Conservation (phyloP, 2,888 invertebrate genomes). For the Andrena haemorrhoa region DNA sequence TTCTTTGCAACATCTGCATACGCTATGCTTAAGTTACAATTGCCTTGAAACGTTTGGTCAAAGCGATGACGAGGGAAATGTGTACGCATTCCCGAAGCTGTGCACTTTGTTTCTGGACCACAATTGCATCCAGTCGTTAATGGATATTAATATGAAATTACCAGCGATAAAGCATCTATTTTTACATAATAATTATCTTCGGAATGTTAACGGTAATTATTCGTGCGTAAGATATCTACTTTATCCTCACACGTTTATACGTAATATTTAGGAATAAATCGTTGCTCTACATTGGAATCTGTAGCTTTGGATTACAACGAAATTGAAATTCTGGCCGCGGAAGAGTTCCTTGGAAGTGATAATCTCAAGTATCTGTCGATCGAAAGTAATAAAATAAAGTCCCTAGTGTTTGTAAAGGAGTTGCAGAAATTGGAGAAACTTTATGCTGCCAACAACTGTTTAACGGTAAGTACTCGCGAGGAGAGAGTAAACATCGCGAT, state of each 20-base stretch:
- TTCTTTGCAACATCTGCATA: constrained; percentile 63
- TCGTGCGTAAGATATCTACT: too few species aligned
- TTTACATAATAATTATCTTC: constrained; percentile 67
- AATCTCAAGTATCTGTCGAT: constrained; percentile 65
- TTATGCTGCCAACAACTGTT: constrained; percentile 70
- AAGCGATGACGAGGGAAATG: not conserved
- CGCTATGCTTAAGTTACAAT: constrained; percentile 71
- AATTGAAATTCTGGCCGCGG: constrained; percentile 54
- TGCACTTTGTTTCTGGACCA: constrained; percentile 69
- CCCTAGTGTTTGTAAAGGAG: constrained; percentile 58
- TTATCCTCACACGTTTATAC: not conserved
- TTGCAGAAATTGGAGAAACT: constrained; percentile 63
- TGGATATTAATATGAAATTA: constrained; percentile 49
- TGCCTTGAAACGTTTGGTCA: constrained; percentile 53
- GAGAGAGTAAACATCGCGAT: not conserved
- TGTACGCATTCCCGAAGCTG: constrained; percentile 57
- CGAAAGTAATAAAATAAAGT: constrained; percentile 70
- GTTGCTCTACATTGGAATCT: constrained; percentile 60
- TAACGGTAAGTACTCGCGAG: constrained; percentile 59
- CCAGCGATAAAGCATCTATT: constrained; percentile 69
- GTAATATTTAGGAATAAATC: constrained; percentile 56
- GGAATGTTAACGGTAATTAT: constrained; percentile 64
- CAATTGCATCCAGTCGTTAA: constrained; percentile 63
- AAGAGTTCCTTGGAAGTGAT: constrained; percentile 54
- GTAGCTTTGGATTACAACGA: constrained; percentile 69